These are phyloP conservation scores for Rhineura floridana DNA, from an alignment of 2,113 vertebrate genomes.

Conservation along the genomic window DNA sequence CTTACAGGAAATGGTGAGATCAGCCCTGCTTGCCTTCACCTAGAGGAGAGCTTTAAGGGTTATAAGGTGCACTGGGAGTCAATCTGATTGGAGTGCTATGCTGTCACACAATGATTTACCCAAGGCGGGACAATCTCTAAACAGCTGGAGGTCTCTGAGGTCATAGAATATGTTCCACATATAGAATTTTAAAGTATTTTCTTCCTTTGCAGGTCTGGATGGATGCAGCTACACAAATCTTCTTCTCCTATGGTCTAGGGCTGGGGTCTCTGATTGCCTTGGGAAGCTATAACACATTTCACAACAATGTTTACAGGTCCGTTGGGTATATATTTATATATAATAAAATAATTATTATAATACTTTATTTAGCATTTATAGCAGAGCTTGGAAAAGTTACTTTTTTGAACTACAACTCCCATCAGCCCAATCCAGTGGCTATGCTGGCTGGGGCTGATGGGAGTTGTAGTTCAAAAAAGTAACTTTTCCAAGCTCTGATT, in stretches of 20 bases:
- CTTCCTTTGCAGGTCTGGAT: conserved; percentile 84
- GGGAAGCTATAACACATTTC: conserved; percentile 90
- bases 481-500: no score
- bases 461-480: no score
- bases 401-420: no score
- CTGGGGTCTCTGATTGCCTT: conserved; percentile 89
- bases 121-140: no score
- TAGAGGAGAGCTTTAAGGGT: not conserved
- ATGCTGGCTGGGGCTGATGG: no score
- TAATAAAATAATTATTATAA: not conserved
- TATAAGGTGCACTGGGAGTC: not conserved
- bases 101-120: not conserved
- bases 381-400: no score
- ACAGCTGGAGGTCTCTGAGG: not conserved
- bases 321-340: not conserved
- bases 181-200: not conserved
- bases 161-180: not conserved
- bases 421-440: no score
- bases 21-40: not conserved
- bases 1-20: not conserved
- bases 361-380: no score
- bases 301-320: conserved; percentile 90
- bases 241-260: conserved; percentile 91
- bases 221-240: conserved; percentile 92
- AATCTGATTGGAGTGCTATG: not conserved